A percentile compares a stretch with the other conserved stretches of the same genome.
Evolutionary conservation across 2,113 vertebrate species (phyloP).

Genomic region (Colaptes auratus): DNA sequence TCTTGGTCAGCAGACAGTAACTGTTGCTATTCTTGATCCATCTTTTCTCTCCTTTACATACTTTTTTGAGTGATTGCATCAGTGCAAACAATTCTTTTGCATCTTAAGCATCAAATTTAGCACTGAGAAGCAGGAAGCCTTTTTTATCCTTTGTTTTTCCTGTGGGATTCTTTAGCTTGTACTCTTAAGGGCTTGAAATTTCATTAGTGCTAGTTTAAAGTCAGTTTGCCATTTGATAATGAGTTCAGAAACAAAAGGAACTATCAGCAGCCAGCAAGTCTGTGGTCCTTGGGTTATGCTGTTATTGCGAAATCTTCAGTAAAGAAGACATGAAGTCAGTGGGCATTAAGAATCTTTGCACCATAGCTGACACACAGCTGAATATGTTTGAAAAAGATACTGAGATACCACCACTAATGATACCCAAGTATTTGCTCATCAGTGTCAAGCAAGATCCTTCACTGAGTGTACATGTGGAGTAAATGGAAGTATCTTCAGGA

Average conservation of each 20-base stretch:
- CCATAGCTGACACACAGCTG: neutral
- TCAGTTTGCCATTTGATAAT: neutral
- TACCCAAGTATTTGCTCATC: neutral
- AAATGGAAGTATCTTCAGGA: neutral
- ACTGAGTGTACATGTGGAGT: neutral
- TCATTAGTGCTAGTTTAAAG: neutral
- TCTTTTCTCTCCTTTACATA: neutral
- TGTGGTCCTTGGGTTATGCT: neutral
- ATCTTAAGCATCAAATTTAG: neutral
- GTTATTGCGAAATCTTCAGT: neutral
- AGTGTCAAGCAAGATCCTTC: neutral
- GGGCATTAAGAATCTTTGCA: neutral
- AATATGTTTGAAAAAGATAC: neutral
- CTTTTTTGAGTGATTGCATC: neutral
- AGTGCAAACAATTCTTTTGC: neutral
- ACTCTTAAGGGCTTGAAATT: neutral
- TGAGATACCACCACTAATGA: accelerated
- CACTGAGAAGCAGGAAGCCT: neutral
- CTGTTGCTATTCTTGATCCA: neutral
- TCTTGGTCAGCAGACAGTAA: neutral
- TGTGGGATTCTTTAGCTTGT: neutral
- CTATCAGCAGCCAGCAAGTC: neutral
- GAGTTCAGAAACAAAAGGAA: neutral
- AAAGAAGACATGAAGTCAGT: neutral
- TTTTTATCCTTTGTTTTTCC: neutral